Conservation (phyloP, 2,113 vertebrate genomes). For the Lophotis ruficrista region DNA sequence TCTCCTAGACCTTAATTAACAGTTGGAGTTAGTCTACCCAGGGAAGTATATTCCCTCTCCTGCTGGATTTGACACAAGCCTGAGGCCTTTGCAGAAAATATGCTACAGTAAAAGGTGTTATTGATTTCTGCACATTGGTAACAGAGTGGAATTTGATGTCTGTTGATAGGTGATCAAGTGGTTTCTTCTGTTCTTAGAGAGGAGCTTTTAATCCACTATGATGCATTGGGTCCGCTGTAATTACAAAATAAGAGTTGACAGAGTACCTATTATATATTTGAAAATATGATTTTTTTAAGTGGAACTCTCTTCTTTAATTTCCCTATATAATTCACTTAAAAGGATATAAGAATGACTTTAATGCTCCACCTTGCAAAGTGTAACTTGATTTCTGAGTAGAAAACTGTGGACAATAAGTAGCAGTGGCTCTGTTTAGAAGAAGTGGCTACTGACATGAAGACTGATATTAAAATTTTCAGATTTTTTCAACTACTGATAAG, state of each 20-base stretch:
- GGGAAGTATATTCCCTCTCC: not conserved
- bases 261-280: not conserved
- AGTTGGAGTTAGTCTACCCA: not conserved
- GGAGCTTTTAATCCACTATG: not conserved
- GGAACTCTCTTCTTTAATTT: not conserved
- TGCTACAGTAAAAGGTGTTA: not conserved
- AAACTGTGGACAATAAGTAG: not conserved
- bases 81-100: not conserved
- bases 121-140: not conserved
- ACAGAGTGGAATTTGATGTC: not conserved
- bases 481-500: not conserved
- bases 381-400: not conserved
- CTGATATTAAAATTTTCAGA: not conserved
- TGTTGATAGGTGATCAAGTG: not conserved
- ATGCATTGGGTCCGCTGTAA: not conserved
- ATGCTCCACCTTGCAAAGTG: not conserved
- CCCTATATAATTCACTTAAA: not conserved
- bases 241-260: not conserved
- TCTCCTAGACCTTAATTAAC: not conserved
- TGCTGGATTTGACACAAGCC: not conserved
- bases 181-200: not conserved
- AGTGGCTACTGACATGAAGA: not conserved
- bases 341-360: not conserved
- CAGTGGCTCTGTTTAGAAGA: not conserved
- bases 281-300: not conserved